These are phyloP conservation scores for Lasiommata megera DNA, from an alignment of 2,888 invertebrate species.

Conservation along the genomic window DNA sequence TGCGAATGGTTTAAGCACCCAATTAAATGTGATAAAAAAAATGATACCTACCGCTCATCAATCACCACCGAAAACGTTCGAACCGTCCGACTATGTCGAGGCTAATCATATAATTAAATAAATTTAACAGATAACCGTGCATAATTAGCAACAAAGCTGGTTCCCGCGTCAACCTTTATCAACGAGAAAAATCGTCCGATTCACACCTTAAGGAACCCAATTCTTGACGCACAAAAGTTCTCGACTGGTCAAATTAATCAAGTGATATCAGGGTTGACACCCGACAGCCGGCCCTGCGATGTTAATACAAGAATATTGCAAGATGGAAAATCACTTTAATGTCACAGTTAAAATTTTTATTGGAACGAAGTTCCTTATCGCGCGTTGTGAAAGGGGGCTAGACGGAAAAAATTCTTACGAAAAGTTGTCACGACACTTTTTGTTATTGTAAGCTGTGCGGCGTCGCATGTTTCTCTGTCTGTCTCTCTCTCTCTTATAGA, in stretches of 20 bases:
- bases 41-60: slow-evolving; percentile 49
- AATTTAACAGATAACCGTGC: slow-evolving; percentile 71
- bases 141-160: slow-evolving; percentile 69
- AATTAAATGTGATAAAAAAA: slow-evolving; percentile 40
- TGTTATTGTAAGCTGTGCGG: too few relatives aligned
- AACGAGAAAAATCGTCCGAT: slow-evolving; percentile 75
- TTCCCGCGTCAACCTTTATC: slow-evolving; percentile 76
- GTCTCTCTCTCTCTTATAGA: too few relatives aligned
- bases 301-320: too few relatives aligned
- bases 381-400: too few relatives aligned
- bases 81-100: slow-evolving; percentile 41
- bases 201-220: slow-evolving; percentile 67
- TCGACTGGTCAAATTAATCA: slow-evolving; percentile 63
- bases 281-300: too few relatives aligned
- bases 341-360: too few relatives aligned
- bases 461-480: too few relatives aligned
- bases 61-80: slow-evolving; percentile 46
- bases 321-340: too few relatives aligned
- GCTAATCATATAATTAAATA: slow-evolving; percentile 69
- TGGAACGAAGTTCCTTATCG: too few relatives aligned
- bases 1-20: slow-evolving; percentile 22
- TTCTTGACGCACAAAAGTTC: slow-evolving; percentile 56
- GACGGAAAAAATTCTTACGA: too few relatives aligned
- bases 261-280: slow-evolving; percentile 35
- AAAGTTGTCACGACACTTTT: too few relatives aligned